phyloP scores from a whole-genome alignment of 2,888 invertebrate genomes.

The Eucera pruinosa region DNA sequence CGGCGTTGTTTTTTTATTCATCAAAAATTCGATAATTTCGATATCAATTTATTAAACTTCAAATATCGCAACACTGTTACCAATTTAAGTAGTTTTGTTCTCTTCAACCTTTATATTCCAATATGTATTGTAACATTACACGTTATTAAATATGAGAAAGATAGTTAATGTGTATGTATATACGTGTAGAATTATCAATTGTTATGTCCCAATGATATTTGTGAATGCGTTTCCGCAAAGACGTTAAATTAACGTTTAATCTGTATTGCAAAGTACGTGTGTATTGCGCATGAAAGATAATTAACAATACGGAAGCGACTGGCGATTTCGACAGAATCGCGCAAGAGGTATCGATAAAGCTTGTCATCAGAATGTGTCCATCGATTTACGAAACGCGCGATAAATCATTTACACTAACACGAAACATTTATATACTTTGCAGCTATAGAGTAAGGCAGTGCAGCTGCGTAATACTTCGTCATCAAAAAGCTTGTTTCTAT shows the following conservation, averaged over 20 bases:
- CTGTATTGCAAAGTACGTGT: not conserved
- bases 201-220: not conserved
- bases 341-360: not conserved
- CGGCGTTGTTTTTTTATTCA: not conserved
- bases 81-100: not conserved
- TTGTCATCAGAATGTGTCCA: not conserved
- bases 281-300: constrained; percentile 2
- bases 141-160: not conserved
- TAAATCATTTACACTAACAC: not conserved
- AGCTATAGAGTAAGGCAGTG: not conserved
- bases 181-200: not conserved
- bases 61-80: not conserved
- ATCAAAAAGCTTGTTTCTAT: not conserved
- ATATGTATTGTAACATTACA: not conserved
- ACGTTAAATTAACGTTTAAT: not conserved
- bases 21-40: not conserved
- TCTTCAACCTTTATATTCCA: not conserved
- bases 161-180: not conserved
- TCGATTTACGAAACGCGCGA: constrained; percentile 19
- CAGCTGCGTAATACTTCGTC: not conserved
- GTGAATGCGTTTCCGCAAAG: constrained; percentile 1
- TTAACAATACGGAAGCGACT: not conserved
- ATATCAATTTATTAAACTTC: not conserved
- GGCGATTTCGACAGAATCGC: constrained; percentile 8
- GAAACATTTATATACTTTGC: not conserved